These are phyloP conservation scores for Caenorhabditis sulstoni DNA, from an alignment of 2,888 invertebrate genomes.

Conservation along the genomic window DNA sequence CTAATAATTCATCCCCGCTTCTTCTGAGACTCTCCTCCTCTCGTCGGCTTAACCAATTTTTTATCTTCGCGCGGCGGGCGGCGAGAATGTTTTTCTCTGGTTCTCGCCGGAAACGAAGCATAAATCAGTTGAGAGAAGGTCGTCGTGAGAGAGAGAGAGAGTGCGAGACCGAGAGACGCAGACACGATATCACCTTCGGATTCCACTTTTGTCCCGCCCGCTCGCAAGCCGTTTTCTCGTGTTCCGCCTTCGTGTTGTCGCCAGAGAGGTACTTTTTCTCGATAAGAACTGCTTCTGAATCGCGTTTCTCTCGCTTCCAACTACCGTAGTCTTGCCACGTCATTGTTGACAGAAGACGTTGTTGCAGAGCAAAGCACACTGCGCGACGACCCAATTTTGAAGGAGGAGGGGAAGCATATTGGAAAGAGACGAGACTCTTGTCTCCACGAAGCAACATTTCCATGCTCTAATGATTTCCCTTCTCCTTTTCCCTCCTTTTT, in stretches of 20 bases:
- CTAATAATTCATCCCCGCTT: slow-evolving; percentile 51
- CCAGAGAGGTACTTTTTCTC: slow-evolving; percentile 14
- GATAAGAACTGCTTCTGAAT: too few relatives aligned
- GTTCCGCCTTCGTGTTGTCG: neutral
- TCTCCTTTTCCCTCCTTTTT: neutral
- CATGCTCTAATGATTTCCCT: slow-evolving; percentile 46
- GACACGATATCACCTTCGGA: slow-evolving; percentile 9
- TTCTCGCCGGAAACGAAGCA: slow-evolving; percentile 4
- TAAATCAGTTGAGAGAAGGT: slow-evolving; percentile 36
- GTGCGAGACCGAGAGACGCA: slow-evolving; percentile 13
- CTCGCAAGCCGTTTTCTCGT: neutral
- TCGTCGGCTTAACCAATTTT: slow-evolving; percentile 38
- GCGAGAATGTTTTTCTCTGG: neutral
- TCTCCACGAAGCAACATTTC: slow-evolving; percentile 3
- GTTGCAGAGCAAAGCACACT: slow-evolving; percentile 5
- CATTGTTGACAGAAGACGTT: neutral
- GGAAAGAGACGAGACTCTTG: neutral
- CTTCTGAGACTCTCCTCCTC: slow-evolving; percentile 4
- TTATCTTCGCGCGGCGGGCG: slow-evolving; percentile 5
- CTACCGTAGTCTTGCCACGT: too few relatives aligned
- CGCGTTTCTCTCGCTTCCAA: too few relatives aligned
- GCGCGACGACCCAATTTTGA: neutral
- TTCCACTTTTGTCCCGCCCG: neutral
- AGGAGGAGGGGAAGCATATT: slow-evolving; percentile 14
- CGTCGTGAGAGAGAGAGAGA: slow-evolving; percentile 19